phyloP scores from a whole-genome alignment of 2,797 vertebrate genomes.

The Sebastes oblongus region DNA sequence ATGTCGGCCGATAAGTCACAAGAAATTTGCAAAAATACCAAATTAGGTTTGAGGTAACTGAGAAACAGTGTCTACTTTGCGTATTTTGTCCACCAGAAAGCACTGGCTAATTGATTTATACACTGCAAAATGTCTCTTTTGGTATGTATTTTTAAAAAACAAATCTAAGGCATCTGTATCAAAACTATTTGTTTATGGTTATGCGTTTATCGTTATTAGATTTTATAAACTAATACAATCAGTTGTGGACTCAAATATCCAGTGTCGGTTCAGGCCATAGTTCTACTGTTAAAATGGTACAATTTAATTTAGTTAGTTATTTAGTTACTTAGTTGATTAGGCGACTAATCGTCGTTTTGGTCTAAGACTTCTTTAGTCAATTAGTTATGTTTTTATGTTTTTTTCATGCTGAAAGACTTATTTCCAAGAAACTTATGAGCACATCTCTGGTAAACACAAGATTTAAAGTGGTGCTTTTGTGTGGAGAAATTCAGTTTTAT shows the following conservation, averaged over 20 bases:
- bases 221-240: not conserved
- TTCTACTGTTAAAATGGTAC: not conserved
- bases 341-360: too few species aligned
- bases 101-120: not conserved
- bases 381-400: too few species aligned
- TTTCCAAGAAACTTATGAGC: too few species aligned
- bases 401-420: too few species aligned
- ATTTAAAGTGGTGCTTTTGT: too few species aligned
- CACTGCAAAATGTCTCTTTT: not conserved
- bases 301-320: not conserved
- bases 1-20: not conserved
- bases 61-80: not conserved
- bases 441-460: too few species aligned
- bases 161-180: not conserved
- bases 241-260: not conserved
- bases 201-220: not conserved
- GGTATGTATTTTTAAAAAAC: not conserved
- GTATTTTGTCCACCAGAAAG: not conserved
- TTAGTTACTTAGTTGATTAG: too few species aligned
- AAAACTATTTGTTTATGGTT: not conserved
- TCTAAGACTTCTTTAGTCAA: too few species aligned
- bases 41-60: not conserved
- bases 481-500: too few species aligned
- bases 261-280: not conserved
- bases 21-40: not conserved